A percentile compares a stretch with the other conserved stretches of the same genome.
phyloP scores from a whole-genome alignment of 2,113 vertebrate species.

The Scomber japonicus region DNA sequence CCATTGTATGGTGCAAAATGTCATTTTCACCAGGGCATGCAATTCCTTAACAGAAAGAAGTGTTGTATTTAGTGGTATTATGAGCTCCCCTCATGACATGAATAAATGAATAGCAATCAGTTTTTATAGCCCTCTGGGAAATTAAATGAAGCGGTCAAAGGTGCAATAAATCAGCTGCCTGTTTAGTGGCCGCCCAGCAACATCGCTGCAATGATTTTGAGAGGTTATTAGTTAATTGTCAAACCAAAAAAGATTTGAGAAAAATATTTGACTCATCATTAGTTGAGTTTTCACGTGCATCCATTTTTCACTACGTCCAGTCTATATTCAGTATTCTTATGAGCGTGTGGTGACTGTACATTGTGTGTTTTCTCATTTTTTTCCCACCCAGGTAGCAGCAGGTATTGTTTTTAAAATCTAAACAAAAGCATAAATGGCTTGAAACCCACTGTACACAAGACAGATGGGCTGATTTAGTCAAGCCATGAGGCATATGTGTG shows the following conservation, averaged over 20 bases:
- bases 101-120: constrained; percentile 47
- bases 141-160: constrained; percentile 43
- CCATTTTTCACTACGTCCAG: neutral
- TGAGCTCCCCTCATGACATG: constrained; percentile 13
- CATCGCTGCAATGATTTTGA: constrained; percentile 4
- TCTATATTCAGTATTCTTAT: neutral
- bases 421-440: neutral
- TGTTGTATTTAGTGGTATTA: constrained; percentile 6
- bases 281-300: neutral
- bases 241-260: neutral
- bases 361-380: neutral
- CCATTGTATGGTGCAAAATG: neutral
- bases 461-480: constrained; percentile 2
- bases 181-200: constrained; percentile 14
- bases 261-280: neutral
- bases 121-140: constrained; percentile 41
- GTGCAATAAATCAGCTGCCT: constrained; percentile 40
- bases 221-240: constrained; percentile 40
- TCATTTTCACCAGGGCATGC: neutral
- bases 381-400: neutral
- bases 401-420: neutral
- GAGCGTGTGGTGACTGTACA: no score
- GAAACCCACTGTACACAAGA: neutral
- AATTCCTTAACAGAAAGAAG: neutral
- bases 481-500: neutral